A percentile compares a stretch with the other conserved stretches of the same genome.
phyloP scores from a whole-genome alignment of 2,797 vertebrate genomes.

The Rhadinocentrus ornatus region DNA sequence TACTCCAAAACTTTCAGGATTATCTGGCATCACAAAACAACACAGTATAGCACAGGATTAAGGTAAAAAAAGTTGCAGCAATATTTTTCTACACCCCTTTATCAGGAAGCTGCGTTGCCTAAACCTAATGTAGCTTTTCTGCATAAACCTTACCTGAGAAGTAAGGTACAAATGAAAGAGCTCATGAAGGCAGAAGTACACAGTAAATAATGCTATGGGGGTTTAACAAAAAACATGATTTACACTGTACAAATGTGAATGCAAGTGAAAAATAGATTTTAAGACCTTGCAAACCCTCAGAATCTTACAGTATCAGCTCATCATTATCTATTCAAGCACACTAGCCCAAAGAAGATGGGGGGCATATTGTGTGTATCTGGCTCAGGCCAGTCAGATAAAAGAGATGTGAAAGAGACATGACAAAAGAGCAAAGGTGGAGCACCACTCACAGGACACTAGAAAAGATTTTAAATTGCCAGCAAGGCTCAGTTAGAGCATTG shows the following conservation, averaged over 20 bases:
- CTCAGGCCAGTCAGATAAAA: background rate
- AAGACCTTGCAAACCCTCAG: background rate
- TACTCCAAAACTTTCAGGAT: no score
- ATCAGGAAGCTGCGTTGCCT: no score
- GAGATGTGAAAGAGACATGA: background rate
- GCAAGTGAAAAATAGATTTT: background rate
- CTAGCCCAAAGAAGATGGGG: background rate
- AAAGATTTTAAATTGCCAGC: slow-evolving; percentile 5
- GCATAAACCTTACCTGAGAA: no score
- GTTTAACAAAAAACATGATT: background rate
- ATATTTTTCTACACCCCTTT: no score
- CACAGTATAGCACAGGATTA: no score
- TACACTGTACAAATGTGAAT: background rate
- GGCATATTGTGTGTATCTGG: background rate
- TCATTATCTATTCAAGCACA: background rate
- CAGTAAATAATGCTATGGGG: background rate
- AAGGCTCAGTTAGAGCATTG: slow-evolving; percentile 25
- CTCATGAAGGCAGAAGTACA: no score
- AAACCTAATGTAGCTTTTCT: no score
- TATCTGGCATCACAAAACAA: no score
- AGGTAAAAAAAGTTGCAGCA: no score
- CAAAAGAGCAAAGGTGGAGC: slow-evolving; percentile 19
- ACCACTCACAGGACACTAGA: slow-evolving; percentile 5
- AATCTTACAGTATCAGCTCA: background rate
- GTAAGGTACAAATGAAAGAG: no score